Evolutionary conservation across 2,797 vertebrate genomes (phyloP), one percentile per base, ranked within the genome.

Genomic region (Agapornis canus): DNA sequence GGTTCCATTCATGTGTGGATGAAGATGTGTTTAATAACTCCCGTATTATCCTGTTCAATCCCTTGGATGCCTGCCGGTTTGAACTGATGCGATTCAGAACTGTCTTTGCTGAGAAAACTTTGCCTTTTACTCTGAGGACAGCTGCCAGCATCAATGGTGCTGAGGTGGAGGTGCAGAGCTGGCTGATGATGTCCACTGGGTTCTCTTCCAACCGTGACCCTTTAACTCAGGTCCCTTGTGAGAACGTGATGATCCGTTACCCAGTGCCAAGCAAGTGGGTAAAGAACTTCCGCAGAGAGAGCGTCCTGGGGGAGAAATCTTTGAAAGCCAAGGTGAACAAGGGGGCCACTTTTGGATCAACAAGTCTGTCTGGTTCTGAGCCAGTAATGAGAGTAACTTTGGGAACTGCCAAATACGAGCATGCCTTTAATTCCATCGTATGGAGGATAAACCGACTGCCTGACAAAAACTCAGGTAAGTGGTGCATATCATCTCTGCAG

Each of bases 401-500:
- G 94, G 99, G 99, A 92, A 98, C 98, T 13, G 99, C 99, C 84
- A 99, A 99, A 96, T 99, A 99, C 0, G 99, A 99, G 59, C 98
- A 99, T 42, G 98, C 99, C 92, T 99, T 98, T 97, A 98, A 97
- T 82, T 96, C 99, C 83, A 98, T 99, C 7, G 99, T 99, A 45
- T 99, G 99, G 99, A 98, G 98, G 95, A 98, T 99, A 92, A 98
- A 97, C 95, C 97, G 98, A 13, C 97, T 99, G 93, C 99, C 99
- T 42, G 99, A 99, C 97, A 99, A 99, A 96, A 99, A 99, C 96
- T 98, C 99, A 95, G 99, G 99, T 99, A 96, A 97, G 98, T 97
- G 54, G 49, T 37, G 29, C 31, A 3, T 64, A 49, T 26, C 22
- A 27, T 79, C 29, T 77, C 59, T 63, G 48, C 70, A 81, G 66